Conservation (phyloP, 1,140 invertebrate species). For the Euschistus heros region DNA sequence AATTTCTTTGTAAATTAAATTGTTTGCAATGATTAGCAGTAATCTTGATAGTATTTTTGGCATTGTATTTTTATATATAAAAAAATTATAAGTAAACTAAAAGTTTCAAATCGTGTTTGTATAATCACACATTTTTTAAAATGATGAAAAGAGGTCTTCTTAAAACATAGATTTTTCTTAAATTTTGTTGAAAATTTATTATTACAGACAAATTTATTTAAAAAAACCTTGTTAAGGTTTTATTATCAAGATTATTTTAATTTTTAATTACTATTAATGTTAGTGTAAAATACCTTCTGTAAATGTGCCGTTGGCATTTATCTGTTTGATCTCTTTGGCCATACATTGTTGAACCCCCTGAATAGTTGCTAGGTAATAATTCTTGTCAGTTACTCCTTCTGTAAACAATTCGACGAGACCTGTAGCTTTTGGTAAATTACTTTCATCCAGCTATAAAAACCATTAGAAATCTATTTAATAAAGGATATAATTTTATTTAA, state of each 20-base stretch:
- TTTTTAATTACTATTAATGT: not conserved
- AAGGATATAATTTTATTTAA: not conserved
- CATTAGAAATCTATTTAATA: conserved; percentile 5
- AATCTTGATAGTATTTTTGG: too few species aligned
- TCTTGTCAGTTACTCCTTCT: conserved; percentile 54
- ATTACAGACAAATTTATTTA: not conserved
- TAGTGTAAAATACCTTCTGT: conserved; percentile 23
- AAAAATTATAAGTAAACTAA: too few species aligned
- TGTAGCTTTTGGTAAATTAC: conserved; percentile 53
- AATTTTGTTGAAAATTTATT: not conserved
- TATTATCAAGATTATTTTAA: not conserved
- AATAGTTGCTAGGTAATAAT: conserved; percentile 55
- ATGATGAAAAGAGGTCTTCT: not conserved
- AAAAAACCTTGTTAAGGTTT: not conserved
- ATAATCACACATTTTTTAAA: too few species aligned
- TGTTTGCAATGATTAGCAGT: too few species aligned
- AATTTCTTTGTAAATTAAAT: too few species aligned
- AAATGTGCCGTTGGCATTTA: conserved; percentile 21
- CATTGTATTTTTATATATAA: too few species aligned
- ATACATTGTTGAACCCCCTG: conserved; percentile 54
- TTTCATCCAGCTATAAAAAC: conserved; percentile 36
- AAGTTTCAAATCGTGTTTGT: too few species aligned
- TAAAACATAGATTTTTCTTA: not conserved
- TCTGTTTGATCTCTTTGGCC: conserved; percentile 36
- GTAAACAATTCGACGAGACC: conserved; percentile 55